Evolutionary conservation across 2,888 invertebrate species (phyloP).

Genomic region (Cryptosula pallasiana): DNA sequence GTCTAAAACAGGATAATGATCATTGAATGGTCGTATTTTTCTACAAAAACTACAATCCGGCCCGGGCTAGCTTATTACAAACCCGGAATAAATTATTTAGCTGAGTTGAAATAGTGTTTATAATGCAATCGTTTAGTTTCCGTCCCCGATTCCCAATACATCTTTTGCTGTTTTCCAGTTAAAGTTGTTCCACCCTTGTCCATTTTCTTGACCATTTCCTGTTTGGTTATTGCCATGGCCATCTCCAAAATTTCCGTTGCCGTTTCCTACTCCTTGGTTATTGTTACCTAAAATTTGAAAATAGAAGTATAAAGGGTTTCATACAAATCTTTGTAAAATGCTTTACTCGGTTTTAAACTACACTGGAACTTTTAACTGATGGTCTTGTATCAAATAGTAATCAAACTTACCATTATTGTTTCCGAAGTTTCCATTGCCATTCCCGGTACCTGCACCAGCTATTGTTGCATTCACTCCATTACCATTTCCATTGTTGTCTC

Average conservation of each 20-base stretch:
- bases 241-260: slow-evolving; percentile 15
- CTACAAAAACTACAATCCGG: too few relatives aligned
- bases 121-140: not conserved
- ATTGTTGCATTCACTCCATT: not conserved
- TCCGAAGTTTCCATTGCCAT: slow-evolving; percentile 6
- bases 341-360: too few relatives aligned
- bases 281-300: too few relatives aligned
- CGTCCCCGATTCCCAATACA: not conserved
- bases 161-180: slow-evolving; percentile 15
- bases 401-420: slow-evolving; percentile 13
- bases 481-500: slow-evolving; percentile 7
- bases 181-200: slow-evolving; percentile 13
- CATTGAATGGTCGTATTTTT: too few relatives aligned
- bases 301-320: too few relatives aligned
- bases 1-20: too few relatives aligned
- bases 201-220: slow-evolving; percentile 13
- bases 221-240: slow-evolving; percentile 21
- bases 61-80: too few relatives aligned
- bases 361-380: too few relatives aligned
- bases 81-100: too few relatives aligned
- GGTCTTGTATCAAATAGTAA: not conserved
- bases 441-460: not conserved
- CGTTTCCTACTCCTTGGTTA: slow-evolving; percentile 8
- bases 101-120: too few relatives aligned
- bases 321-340: too few relatives aligned